These are phyloP conservation scores for Schrankia costaestrigalis DNA, from an alignment of 2,888 invertebrate genomes.

Conservation along the genomic window DNA sequence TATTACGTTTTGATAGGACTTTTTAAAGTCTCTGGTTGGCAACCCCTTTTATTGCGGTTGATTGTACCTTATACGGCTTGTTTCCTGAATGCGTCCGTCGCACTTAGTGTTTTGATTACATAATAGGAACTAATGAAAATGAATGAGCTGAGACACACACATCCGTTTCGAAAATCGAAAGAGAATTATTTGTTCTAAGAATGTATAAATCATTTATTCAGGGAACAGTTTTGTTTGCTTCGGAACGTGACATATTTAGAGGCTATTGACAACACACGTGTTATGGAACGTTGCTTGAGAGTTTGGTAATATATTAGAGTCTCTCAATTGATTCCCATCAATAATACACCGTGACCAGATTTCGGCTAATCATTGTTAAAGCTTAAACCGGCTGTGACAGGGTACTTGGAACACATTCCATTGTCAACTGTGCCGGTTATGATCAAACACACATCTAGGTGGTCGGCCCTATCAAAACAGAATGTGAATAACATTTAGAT, in stretches of 20 bases:
- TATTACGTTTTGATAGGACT: conserved; percentile 39
- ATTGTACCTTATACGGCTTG: conserved; percentile 41
- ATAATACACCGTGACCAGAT: conserved; percentile 49
- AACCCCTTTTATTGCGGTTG: conserved; percentile 39
- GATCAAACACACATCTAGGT: conserved; percentile 22
- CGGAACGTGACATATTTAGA: conserved; percentile 19
- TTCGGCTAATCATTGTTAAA: conserved; percentile 51
- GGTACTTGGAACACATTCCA: conserved; percentile 43
- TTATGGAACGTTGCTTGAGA: conserved; percentile 13
- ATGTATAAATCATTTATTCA: conserved; percentile 28
- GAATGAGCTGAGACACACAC: conserved; percentile 34
- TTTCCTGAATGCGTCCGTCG: conserved; percentile 39
- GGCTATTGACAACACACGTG: conserved; percentile 22
- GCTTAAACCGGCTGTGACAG: conserved; percentile 49
- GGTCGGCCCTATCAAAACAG: conserved; percentile 38
- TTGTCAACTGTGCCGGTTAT: conserved; percentile 29
- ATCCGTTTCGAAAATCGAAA: conserved; percentile 34
- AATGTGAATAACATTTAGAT: conserved; percentile 20
- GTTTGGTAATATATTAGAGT: conserved; percentile 14
- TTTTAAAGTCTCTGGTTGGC: conserved; percentile 39
- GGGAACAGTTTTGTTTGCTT: conserved; percentile 26
- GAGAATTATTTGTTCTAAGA: conserved; percentile 27
- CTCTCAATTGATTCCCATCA: conserved; percentile 34
- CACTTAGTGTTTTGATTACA: conserved; percentile 42
- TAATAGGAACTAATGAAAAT: conserved; percentile 47